A percentile compares a stretch with the other conserved stretches of the same genome.
phyloP scores from a whole-genome alignment of 2,113 vertebrate species.

The Stomatorhinus ivindoensis region DNA sequence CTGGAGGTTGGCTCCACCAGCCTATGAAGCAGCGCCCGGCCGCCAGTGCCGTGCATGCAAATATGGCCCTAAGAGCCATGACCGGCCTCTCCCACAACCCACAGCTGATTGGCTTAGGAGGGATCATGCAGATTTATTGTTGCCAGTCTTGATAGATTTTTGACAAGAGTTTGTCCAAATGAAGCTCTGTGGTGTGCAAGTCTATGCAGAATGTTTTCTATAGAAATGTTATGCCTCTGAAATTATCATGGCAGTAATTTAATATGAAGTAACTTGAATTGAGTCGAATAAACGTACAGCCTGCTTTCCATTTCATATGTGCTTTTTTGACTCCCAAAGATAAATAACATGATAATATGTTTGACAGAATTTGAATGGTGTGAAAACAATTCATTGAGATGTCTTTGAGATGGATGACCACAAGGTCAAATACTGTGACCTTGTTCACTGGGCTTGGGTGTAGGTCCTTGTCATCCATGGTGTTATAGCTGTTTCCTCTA shows the following conservation, averaged over 20 bases:
- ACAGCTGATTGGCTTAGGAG: slow-evolving; percentile 68
- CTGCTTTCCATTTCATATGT: neutral
- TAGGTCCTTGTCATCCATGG: neutral
- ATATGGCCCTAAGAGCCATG: slow-evolving; percentile 36
- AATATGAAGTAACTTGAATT: neutral
- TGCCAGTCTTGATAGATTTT: neutral
- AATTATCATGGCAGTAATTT: neutral
- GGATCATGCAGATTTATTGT: slow-evolving; percentile 9
- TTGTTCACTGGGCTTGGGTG: neutral
- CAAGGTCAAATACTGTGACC: neutral
- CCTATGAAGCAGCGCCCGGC: neutral
- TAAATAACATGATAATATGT: neutral
- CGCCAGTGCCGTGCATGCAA: neutral
- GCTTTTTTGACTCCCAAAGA: neutral
- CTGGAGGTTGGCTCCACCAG: neutral
- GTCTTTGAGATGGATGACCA: neutral
- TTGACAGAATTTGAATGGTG: neutral
- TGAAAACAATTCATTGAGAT: neutral
- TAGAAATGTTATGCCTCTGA: neutral
- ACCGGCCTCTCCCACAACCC: slow-evolving; percentile 66
- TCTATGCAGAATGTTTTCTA: slow-evolving; percentile 5
- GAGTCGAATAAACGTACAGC: neutral
- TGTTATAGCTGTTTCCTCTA: neutral
- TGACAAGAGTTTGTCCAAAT: neutral
- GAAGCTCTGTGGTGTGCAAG: neutral